Evolutionary conservation across 2,888 invertebrate species (phyloP).

Genomic region (Drosophila algonquin): DNA sequence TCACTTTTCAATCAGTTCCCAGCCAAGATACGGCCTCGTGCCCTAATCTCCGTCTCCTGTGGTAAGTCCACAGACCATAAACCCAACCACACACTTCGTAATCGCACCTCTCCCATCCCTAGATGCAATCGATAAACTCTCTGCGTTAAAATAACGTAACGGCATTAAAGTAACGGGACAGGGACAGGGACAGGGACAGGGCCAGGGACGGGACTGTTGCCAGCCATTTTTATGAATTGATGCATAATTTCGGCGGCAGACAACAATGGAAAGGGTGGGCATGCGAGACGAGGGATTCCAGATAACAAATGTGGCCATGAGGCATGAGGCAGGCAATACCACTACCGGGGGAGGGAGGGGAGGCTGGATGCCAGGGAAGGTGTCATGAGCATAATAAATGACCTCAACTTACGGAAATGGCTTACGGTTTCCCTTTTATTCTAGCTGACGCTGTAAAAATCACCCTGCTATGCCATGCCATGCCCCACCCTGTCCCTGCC

Average conservation of each 20-base stretch:
- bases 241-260: constrained; percentile 69
- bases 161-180: constrained; percentile 45
- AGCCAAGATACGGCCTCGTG: not conserved
- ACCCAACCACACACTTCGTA: constrained; percentile 28
- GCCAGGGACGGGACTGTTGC: too few species aligned
- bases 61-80: constrained; percentile 37
- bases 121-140: constrained; percentile 60
- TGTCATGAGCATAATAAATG: constrained; percentile 76
- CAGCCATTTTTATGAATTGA: constrained; percentile 74
- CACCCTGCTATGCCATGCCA: constrained; percentile 60
- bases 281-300: constrained; percentile 27
- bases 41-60: not conserved
- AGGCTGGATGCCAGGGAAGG: constrained; percentile 49
- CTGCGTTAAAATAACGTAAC: constrained; percentile 53
- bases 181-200: constrained; percentile 23
- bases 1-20: constrained; percentile 10
- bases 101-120: not conserved
- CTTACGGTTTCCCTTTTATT: constrained; percentile 46
- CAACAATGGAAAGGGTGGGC: constrained; percentile 41
- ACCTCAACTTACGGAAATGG: constrained; percentile 72
- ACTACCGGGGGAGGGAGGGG: not conserved
- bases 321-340: constrained; percentile 5
- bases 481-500: too few species aligned
- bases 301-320: constrained; percentile 66
- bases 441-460: constrained; percentile 62